Conservation (phyloP, 2,888 invertebrate genomes). For the Pandemis heparana region DNA sequence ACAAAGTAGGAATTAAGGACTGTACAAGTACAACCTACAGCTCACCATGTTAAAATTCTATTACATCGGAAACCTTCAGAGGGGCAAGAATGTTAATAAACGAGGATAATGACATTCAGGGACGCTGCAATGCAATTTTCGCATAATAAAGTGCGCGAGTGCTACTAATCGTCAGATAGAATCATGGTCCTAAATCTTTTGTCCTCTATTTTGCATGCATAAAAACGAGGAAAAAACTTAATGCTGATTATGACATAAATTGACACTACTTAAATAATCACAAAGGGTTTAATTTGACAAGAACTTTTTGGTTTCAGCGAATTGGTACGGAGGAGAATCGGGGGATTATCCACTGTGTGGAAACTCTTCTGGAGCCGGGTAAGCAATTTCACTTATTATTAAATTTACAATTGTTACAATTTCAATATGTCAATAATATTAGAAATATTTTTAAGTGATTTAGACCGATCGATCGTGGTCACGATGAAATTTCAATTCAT, state of each 20-base stretch:
- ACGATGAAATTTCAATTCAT: no score
- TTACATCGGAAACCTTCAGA: background rate
- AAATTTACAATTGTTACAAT: no score
- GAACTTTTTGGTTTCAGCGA: conserved; percentile 83
- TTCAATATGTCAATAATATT: no score
- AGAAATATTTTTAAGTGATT: no score
- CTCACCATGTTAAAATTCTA: background rate
- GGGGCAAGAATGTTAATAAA: background rate
- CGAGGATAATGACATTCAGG: background rate
- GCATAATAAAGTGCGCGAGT: background rate
- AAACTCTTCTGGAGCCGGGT: conserved; percentile 97
- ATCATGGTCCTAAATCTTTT: background rate
- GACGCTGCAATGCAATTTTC: background rate
- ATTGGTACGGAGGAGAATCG: conserved; percentile 89
- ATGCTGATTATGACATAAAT: no score
- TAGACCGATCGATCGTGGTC: no score
- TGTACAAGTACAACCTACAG: background rate
- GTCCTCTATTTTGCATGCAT: no score
- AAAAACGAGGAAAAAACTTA: no score
- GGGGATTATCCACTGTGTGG: conserved; percentile 94
- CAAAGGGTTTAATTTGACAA: no score
- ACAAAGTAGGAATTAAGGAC: background rate
- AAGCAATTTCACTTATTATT: conserved; percentile 52
- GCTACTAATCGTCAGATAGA: background rate
- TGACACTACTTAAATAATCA: background rate